Conservation (phyloP, 2,888 invertebrate species). For the Poecilus cupreus region DNA sequence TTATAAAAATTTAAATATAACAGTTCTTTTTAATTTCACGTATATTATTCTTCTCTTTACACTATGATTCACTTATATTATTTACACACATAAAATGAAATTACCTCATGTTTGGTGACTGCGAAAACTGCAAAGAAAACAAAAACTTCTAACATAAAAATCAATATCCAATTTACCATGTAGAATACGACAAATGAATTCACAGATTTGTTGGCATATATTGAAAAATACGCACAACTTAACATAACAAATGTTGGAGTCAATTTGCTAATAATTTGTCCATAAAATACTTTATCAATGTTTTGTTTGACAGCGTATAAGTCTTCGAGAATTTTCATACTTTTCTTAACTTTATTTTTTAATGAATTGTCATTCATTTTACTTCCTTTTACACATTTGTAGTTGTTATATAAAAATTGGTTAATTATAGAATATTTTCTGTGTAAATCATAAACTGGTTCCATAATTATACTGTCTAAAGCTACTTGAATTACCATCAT, state of each 20-base stretch:
- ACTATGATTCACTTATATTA: no score
- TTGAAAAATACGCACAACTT: neutral
- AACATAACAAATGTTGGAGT: neutral
- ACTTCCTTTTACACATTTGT: neutral
- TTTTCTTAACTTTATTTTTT: neutral
- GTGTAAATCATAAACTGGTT: neutral
- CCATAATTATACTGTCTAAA: neutral
- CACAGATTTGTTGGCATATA: neutral
- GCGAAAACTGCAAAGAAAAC: neutral
- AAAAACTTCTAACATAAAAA: neutral
- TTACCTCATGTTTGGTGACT: neutral
- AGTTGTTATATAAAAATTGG: neutral
- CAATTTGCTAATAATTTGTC: constrained; percentile 11
- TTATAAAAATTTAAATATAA: no score
- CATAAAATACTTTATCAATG: constrained; percentile 8
- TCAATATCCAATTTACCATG: neutral
- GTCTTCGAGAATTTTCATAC: neutral
- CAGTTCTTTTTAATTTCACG: no score
- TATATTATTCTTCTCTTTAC: no score
- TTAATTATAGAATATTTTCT: neutral
- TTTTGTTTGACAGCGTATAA: neutral
- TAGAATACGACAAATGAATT: neutral
- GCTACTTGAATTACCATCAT: neutral
- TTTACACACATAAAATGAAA: neutral
- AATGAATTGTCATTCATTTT: no score